Percentiles rank a stretch among this genome's conserved stretches.
phyloP scores from a whole-genome alignment of 2,797 vertebrate genomes.

The Nannoperca obscura region DNA sequence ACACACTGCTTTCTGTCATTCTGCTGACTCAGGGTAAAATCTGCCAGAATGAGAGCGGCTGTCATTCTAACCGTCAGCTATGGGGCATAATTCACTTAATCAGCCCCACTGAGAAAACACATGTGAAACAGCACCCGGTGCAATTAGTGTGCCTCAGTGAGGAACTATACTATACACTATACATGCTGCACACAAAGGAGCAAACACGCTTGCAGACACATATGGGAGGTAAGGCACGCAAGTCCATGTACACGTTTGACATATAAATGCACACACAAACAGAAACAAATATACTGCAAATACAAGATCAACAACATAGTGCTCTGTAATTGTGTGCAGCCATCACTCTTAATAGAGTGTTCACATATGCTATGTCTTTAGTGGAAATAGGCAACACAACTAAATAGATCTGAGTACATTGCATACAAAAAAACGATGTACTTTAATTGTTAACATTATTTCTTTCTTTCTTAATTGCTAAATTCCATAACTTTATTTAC shows the following conservation, averaged over 20 bases:
- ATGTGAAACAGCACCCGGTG: constrained; percentile 50
- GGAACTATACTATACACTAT: constrained; percentile 2
- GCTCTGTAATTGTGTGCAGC: constrained; percentile 22
- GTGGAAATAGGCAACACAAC: constrained; percentile 8
- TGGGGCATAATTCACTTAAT: constrained; percentile 67
- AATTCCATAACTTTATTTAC: neutral
- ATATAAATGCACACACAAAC: constrained; percentile 15
- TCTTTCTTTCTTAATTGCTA: constrained; percentile 4
- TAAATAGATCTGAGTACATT: neutral
- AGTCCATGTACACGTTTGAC: neutral
- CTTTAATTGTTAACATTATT: constrained; percentile 9
- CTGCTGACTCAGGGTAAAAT: constrained; percentile 59
- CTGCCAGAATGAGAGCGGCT: constrained; percentile 53
- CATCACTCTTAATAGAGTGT: constrained; percentile 10
- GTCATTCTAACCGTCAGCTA: constrained; percentile 61
- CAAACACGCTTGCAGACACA: constrained; percentile 27
- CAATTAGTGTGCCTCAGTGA: constrained; percentile 35
- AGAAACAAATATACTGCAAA: neutral
- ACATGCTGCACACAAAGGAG: neutral
- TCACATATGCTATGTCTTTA: constrained; percentile 16
- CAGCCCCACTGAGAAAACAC: constrained; percentile 62
- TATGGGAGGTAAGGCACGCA: neutral
- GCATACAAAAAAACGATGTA: constrained; percentile 15
- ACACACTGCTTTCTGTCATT: constrained; percentile 48
- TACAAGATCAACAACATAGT: neutral